phyloP scores from a whole-genome alignment of 2,113 vertebrate species.

The Rhinoderma darwinii region DNA sequence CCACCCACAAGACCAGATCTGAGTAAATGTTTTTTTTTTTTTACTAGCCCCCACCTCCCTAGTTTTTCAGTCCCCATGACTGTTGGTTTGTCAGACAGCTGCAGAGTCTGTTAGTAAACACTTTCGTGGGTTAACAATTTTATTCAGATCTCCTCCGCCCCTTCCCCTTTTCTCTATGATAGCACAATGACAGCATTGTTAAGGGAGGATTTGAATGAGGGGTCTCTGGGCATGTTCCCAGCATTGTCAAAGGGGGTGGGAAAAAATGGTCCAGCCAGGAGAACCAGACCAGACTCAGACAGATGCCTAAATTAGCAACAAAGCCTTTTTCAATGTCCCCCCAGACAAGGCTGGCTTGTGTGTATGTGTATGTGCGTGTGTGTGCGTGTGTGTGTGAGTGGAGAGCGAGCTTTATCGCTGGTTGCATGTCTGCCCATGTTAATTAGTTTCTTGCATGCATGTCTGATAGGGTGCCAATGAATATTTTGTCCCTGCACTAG shows the following conservation, averaged over 20 bases:
- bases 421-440: slow-evolving; percentile 81
- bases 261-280: slow-evolving; percentile 77
- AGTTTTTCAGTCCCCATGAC: slow-evolving; percentile 23
- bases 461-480: slow-evolving; percentile 82
- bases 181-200: slow-evolving; percentile 92
- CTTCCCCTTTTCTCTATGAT: slow-evolving; percentile 75
- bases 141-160: slow-evolving; percentile 76
- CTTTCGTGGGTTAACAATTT: slow-evolving; percentile 83
- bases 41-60: neutral
- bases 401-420: slow-evolving; percentile 78
- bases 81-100: slow-evolving; percentile 73
- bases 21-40: slow-evolving; percentile 67
- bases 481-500: slow-evolving; percentile 74
- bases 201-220: slow-evolving; percentile 85
- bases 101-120: slow-evolving; percentile 91
- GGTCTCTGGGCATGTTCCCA: slow-evolving; percentile 84
- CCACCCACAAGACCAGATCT: slow-evolving; percentile 64
- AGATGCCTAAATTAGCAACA: slow-evolving; percentile 92
- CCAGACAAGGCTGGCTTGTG: slow-evolving; percentile 82
- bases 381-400: slow-evolving; percentile 68
- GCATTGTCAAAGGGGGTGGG: slow-evolving; percentile 81
- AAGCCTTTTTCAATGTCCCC: slow-evolving; percentile 82
- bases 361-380: slow-evolving; percentile 77
- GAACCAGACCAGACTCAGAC: slow-evolving; percentile 85
- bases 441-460: slow-evolving; percentile 86